Evolutionary conservation across 1,140 invertebrate genomes (phyloP).

Genomic region (Drosophila kurseongensis): DNA sequence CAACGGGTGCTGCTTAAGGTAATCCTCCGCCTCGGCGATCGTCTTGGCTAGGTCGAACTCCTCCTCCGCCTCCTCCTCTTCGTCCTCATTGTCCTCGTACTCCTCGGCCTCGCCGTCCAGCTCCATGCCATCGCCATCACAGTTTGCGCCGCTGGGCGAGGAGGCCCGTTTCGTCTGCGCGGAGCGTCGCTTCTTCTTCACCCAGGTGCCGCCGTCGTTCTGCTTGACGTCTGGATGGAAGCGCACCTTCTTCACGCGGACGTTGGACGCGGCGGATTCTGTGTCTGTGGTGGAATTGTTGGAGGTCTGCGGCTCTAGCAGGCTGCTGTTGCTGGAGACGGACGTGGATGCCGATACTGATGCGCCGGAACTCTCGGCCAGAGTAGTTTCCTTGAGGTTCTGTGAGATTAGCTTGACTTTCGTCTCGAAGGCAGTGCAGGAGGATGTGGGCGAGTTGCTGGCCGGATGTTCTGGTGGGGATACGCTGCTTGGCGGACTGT

Average conservation of each 20-base stretch:
- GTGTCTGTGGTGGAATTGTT: slow-evolving; percentile 37
- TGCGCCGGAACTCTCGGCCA: slow-evolving; percentile 47
- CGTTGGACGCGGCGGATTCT: slow-evolving; percentile 31
- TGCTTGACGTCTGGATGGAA: slow-evolving; percentile 77
- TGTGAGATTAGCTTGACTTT: slow-evolving; percentile 80
- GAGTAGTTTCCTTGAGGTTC: slow-evolving; percentile 77
- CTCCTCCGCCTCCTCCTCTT: slow-evolving; percentile 62
- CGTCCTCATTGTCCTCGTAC: slow-evolving; percentile 45
- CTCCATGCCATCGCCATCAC: slow-evolving; percentile 67
- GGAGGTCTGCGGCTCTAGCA: slow-evolving; percentile 26
- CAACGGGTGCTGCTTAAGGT: slow-evolving; percentile 75
- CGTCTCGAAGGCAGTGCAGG: slow-evolving; percentile 69
- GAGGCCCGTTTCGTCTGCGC: slow-evolving; percentile 28
- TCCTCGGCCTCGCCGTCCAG: slow-evolving; percentile 53
- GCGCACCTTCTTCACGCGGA: slow-evolving; percentile 68
- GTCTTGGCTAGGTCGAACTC: slow-evolving; percentile 70
- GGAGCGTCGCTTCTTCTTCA: slow-evolving; percentile 64
- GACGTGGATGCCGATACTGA: slow-evolving; percentile 28
- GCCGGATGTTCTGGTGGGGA: slow-evolving; percentile 16
- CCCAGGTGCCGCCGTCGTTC: slow-evolving; percentile 71
- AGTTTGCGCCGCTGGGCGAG: slow-evolving; percentile 23
- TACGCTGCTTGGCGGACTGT: slow-evolving; percentile 26
- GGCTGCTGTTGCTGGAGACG: slow-evolving; percentile 37
- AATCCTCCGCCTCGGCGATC: slow-evolving; percentile 77
- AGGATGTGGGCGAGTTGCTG: slow-evolving; percentile 32